Base-by-base conservation (phyloP, 2,797 vertebrate genomes). In the Sciurus carolinensis region DNA sequence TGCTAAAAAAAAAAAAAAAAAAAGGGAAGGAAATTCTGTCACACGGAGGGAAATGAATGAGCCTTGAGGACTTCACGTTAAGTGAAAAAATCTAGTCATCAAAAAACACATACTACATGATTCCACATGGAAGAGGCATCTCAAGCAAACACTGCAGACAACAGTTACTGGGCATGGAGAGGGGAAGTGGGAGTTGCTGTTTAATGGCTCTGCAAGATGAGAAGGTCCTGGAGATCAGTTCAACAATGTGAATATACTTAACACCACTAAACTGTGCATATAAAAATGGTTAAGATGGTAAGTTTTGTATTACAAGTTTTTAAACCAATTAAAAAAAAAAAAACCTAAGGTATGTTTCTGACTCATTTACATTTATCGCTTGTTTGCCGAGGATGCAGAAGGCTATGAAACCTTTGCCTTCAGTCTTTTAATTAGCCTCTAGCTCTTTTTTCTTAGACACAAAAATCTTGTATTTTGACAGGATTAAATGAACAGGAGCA, bases 381-480 rank as follows among this genome's bases (percentile, higher is more conserved):
- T 39, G 39, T 94, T 77, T 95, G 54, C 50, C 71, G 73, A 84
- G 24, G 96, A 97, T 90, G 87, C 82, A 87, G 71, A 96, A 42
- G 7, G 20, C 50, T 77, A 42, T 30, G 69, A 90, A 97, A 95
- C 75, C 26, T 44, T 85, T 76, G 42, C 84, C 87, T 87, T 59
- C 66, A 77, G 50, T 72, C 79, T 47, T 82, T 91, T 96, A 97
- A 96, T 97, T 97, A 97, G 96, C 59, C 72, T 94, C 87, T 84
- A 94, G 72, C 57, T 95, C 75, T 95, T 96, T 87, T 67, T 96
- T 30, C 44, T 81, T 64, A 84, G 73, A 91, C 85, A 93, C 42
- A 91, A 95, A 96, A 96, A 93, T 94, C 80, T 95, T 82, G 84
- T 95, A 33, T 90, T 94, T 97, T 83, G 64, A 96, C 81, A 94